Evolutionary conservation across 2,113 vertebrate species (phyloP).

Genomic region (human (Homo sapiens)): GRCh38 chr5:137877501-137878000

Average conservation of each 20-base stretch:
- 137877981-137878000: slow-evolving; percentile 23
- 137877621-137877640: slow-evolving; percentile 82
- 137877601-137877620: slow-evolving; percentile 86
- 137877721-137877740: neutral
- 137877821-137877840: slow-evolving; percentile 19
- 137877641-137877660: neutral
- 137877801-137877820: neutral
- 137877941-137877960: neutral
- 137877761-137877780: neutral
- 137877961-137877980: slow-evolving; percentile 30
- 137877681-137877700: slow-evolving; percentile 23
- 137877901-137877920: neutral
- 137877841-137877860: slow-evolving; percentile 17
- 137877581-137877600: slow-evolving; percentile 88
- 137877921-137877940: neutral
- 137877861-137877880: neutral
- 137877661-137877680: neutral
- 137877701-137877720: slow-evolving; percentile 8
- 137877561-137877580: slow-evolving; percentile 90
- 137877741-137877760: neutral
- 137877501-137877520: slow-evolving; percentile 79
- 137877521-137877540: slow-evolving; percentile 94
- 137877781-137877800: neutral
- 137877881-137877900: neutral
- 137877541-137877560: slow-evolving; percentile 97